These are phyloP conservation scores for Vollenhovia emeryi DNA, from an alignment of 1,140 invertebrate species.

Conservation along the genomic window DNA sequence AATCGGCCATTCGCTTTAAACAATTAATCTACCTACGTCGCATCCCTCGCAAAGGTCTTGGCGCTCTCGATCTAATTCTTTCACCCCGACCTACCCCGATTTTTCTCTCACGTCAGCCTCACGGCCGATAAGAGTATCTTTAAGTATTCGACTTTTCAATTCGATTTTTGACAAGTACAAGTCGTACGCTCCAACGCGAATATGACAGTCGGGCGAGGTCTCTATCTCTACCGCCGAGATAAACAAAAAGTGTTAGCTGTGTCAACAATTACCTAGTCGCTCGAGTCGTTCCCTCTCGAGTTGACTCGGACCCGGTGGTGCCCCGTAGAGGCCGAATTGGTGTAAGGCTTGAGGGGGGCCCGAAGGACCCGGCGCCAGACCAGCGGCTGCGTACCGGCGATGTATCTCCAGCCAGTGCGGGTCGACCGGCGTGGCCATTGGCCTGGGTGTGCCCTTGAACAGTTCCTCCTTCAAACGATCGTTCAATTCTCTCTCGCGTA, in stretches of 20 bases:
- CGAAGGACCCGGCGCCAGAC: constrained; percentile 81
- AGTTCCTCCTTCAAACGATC: constrained; percentile 94
- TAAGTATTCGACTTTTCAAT: no score
- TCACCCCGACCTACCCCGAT: constrained; percentile 9
- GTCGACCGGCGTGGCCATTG: constrained; percentile 90
- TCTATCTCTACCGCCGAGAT: constrained; percentile 29
- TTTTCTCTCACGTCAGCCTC: constrained; percentile 13
- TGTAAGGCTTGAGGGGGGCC: constrained; percentile 86
- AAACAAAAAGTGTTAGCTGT: not conserved
- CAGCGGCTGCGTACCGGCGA: constrained; percentile 86
- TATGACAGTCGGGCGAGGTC: constrained; percentile 1
- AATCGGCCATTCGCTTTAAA: constrained; percentile 49
- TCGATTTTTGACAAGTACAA: constrained; percentile 33
- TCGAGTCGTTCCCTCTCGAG: constrained; percentile 95
- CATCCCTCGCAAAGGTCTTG: constrained; percentile 35
- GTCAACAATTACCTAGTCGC: constrained; percentile 87
- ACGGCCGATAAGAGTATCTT: no score
- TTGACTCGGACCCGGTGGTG: constrained; percentile 89
- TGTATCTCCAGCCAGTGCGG: constrained; percentile 97
- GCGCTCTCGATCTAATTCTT: constrained; percentile 50
- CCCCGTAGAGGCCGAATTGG: constrained; percentile 87
- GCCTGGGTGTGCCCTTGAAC: constrained; percentile 89
- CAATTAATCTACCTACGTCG: constrained; percentile 31
- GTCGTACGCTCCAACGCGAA: constrained; percentile 33
- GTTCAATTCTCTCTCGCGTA: constrained; percentile 93